A percentile compares a stretch with the other conserved stretches of the same genome.
phyloP scores from a whole-genome alignment of 2,888 invertebrate species.

The Darwinula stevensoni region DNA sequence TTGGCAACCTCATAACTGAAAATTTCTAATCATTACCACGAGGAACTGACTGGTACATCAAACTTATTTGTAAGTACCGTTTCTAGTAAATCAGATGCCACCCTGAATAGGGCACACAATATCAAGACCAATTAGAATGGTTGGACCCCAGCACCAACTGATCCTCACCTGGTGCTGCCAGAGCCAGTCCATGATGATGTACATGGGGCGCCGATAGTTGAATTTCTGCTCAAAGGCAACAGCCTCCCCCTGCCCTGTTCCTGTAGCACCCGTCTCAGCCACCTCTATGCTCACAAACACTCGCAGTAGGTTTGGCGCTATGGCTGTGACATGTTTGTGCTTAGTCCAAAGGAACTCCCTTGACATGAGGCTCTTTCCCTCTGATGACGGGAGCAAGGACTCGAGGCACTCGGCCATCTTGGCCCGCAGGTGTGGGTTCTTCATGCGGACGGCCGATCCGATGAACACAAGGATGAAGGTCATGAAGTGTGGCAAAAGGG shows the following conservation, averaged over 20 bases:
- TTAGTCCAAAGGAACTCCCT: constrained; percentile 8
- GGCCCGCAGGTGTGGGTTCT: constrained; percentile 76
- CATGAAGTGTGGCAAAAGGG: constrained; percentile 16
- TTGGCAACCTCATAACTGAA: too few species aligned
- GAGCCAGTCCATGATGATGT: constrained; percentile 62
- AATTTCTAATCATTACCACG: too few species aligned
- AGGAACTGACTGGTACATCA: too few species aligned
- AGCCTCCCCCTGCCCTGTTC: constrained; percentile 64
- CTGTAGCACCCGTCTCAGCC: too few species aligned
- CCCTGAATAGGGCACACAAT: not conserved
- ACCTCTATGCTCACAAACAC: constrained; percentile 94
- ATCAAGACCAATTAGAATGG: not conserved
- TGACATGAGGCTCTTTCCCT: constrained; percentile 20
- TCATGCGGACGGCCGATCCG: constrained; percentile 48
- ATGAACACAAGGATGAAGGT: constrained; percentile 49
- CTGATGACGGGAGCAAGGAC: constrained; percentile 42
- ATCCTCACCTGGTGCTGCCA: constrained; percentile 29
- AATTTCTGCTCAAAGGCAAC: constrained; percentile 92
- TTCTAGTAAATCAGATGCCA: too few species aligned
- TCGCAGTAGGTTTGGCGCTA: constrained; percentile 46
- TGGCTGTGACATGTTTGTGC: constrained; percentile 38
- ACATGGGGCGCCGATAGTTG: constrained; percentile 84
- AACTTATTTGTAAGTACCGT: too few species aligned
- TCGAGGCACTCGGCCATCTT: constrained; percentile 66
- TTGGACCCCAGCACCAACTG: too few species aligned